Base-by-base conservation (phyloP, 2,888 invertebrate species). In the Macrophya alboannulata region DNA sequence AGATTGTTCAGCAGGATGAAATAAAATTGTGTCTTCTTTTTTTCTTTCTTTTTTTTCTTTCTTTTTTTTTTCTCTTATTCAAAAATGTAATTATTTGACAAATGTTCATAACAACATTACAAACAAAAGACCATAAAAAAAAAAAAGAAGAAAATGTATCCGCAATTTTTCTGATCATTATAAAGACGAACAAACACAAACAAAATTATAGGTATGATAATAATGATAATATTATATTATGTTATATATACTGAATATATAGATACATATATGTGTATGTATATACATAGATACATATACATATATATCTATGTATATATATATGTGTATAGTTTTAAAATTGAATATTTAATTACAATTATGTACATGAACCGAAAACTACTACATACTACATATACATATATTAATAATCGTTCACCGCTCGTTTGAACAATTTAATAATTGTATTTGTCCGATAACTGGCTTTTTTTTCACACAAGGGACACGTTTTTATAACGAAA, bases 401-500 rank as follows among this genome's bases (percentile, higher is more conserved):
- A n/a, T 37, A 37, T 5, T 17, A 68, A 72, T 43, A 40, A 76
- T 43, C 12, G 15, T n/a, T 15, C 51, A 48, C 51, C 77, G 84
- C 77, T 79, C 72, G 81, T 85, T 87, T 82, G 71, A 45, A 85
- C 89, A 86, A 90, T 90, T 90, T 90, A 90, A 89, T 90, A 89
- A 90, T 91, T 92, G 91, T 92, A 92, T 91, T 93, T 92, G 91
- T 71, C 90, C 90, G 90, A 89, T 45, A 92, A 91, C 89, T 91
- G 92, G 92, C 91, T 92, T 91, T 92, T 91, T 92, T 90, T 90
- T 91, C 91, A 90, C 91, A 90, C 90, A 25, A 91, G 91, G 91
- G 55, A 55, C 55, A 93, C 92, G 91, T 89, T 93, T 93, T 92
- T 93, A 91, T 92, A 93, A 90, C 86, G 88, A 89, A 89, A 92